Conservation (phyloP, 2,888 invertebrate species). For the Diplolepis rosae region DNA sequence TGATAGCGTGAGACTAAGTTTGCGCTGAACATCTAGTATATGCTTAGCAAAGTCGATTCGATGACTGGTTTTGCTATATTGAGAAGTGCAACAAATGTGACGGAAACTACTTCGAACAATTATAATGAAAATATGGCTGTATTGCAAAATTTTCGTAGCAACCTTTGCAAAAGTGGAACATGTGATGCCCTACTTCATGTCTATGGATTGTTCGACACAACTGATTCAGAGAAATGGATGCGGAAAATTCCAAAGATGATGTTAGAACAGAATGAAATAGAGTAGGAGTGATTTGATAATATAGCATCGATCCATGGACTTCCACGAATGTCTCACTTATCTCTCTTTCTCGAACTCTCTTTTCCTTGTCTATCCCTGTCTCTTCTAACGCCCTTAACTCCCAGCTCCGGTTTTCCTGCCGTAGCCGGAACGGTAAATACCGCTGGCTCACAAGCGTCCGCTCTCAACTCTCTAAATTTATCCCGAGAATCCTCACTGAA, state of each 20-base stretch:
- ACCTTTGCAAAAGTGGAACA: not conserved
- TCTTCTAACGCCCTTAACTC: slow-evolving; percentile 22
- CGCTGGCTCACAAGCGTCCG: slow-evolving; percentile 13
- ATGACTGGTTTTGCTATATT: too few species aligned
- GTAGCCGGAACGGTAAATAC: slow-evolving; percentile 37
- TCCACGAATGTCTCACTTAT: not conserved
- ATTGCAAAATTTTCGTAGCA: too few species aligned
- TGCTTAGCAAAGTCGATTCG: too few species aligned
- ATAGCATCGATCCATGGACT: not conserved
- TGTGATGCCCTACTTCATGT: not conserved
- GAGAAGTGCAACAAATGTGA: too few species aligned
- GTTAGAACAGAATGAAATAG: slow-evolving; percentile 8
- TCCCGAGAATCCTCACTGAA: slow-evolving; percentile 45
- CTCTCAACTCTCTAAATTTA: slow-evolving; percentile 47
- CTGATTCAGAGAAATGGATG: not conserved
- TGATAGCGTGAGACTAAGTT: too few species aligned
- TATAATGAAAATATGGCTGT: too few species aligned
- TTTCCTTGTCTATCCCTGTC: not conserved
- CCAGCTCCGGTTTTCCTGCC: slow-evolving; percentile 29
- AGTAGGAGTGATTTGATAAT: slow-evolving; percentile 5
- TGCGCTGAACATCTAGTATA: too few species aligned
- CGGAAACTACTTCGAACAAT: too few species aligned
- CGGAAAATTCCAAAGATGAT: not conserved
- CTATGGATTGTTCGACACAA: not conserved
- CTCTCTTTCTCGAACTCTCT: not conserved